phyloP scores from a whole-genome alignment of 1,140 invertebrate species.

The Notospermus geniculatus region DNA sequence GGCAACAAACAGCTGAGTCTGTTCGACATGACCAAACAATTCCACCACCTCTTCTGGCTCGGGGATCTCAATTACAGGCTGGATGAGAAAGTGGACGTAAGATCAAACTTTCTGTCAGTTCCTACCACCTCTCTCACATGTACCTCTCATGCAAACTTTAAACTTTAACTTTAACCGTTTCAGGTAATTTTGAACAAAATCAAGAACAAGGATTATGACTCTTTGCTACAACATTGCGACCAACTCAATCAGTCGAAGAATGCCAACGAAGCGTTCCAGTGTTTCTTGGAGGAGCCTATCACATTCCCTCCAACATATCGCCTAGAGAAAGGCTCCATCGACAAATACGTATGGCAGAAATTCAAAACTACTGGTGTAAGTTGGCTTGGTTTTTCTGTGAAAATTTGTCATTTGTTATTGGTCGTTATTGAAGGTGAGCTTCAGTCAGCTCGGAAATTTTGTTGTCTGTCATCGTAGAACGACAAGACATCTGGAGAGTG shows the following conservation, averaged over 20 bases:
- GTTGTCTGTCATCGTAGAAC: too few relatives aligned
- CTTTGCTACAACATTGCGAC: constrained; percentile 39
- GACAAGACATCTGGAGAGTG: too few relatives aligned
- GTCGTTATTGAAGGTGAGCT: too few relatives aligned
- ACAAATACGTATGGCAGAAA: constrained; percentile 49
- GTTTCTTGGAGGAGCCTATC: constrained; percentile 51
- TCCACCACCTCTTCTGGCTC: constrained; percentile 54
- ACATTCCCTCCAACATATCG: constrained; percentile 53
- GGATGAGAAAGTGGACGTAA: constrained; percentile 45
- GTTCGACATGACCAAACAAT: constrained; percentile 53
- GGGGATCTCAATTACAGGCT: constrained; percentile 54
- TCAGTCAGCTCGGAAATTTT: too few relatives aligned
- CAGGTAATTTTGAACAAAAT: constrained; percentile 26
- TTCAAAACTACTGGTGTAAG: constrained; percentile 51
- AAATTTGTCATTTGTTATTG: too few relatives aligned
- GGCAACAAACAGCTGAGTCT: constrained; percentile 41
- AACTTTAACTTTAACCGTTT: background rate
- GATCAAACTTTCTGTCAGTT: too few relatives aligned
- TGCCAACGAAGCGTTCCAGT: constrained; percentile 47
- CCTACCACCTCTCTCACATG: too few relatives aligned
- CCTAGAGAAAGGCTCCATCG: constrained; percentile 36
- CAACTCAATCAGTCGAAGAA: constrained; percentile 42
- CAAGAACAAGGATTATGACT: constrained; percentile 35
- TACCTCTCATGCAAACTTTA: too few relatives aligned
- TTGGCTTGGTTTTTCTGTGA: background rate